Conservation (phyloP, 2,797 vertebrate species). For the Valencia hispanica region DNA sequence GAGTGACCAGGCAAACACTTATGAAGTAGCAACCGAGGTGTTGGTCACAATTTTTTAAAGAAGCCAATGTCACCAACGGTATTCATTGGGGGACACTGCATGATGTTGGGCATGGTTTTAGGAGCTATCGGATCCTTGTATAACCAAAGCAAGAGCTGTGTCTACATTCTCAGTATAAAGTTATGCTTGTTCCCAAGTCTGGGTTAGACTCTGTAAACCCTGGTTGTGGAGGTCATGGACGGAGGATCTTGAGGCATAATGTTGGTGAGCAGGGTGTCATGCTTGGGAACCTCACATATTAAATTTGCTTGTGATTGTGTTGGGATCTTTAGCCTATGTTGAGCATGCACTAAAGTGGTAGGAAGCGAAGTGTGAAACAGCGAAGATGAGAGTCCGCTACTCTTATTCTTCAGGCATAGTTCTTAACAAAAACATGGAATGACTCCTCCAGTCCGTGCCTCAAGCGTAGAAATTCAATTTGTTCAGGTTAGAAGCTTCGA, state of each 20-base stretch:
- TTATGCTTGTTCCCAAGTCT: neutral
- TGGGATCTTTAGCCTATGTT: neutral
- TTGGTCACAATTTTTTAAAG: neutral
- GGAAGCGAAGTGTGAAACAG: neutral
- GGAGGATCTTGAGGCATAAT: neutral
- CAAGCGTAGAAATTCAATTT: neutral
- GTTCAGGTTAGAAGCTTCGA: neutral
- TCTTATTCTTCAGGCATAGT: neutral
- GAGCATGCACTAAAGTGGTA: neutral
- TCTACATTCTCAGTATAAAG: neutral
- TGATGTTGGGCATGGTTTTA: neutral
- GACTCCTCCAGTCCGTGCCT: neutral
- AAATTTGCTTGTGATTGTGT: neutral
- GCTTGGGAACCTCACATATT: neutral
- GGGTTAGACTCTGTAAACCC: neutral
- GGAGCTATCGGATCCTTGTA: neutral
- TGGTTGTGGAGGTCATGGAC: neutral
- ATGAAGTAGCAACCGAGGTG: neutral
- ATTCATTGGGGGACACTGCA: neutral
- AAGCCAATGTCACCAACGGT: neutral
- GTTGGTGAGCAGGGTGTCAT: neutral
- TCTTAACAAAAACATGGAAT: neutral
- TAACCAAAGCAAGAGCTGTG: neutral
- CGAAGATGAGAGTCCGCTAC: neutral
- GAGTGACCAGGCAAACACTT: neutral